Base-by-base conservation (phyloP, 35 echinoderm and acorn worm genomes). In the Eucidaris tribuloides region DNA sequence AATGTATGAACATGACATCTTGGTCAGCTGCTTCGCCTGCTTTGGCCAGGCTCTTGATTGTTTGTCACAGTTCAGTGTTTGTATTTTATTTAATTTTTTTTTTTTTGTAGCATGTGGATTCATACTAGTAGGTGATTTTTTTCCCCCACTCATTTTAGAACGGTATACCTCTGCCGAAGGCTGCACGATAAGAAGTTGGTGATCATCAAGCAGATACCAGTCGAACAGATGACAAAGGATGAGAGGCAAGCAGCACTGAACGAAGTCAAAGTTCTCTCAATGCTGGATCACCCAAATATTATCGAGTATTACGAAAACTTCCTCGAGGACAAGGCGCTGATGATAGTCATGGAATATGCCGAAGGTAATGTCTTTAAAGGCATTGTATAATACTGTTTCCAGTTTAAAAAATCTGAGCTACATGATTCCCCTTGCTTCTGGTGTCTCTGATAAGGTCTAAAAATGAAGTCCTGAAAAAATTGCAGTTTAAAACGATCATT, bases 261-360 rank as follows among this genome's bases (percentile, higher is more conserved):
- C 87, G 96, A 99, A 81, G 90, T 85, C 56, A 99, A 93, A 81
- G 96, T 99, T 1, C 77, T 99, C 15, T 87, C 96, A 0, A 99
- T 99, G 90, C 61, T 99, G n/a, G 90, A 99, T 30, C 96, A 99
- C 78, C 96, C 96, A n/a, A 99, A 99, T 79, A 99, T 99, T 40
- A 99, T 99, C 58, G 90, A 99, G 60, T 99, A 99, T 58, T 99
- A 93, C 84, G 96, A 93, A 54, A 99, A 99, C 83, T 99, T 93
- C 87, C 52, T 99, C 65, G 96, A 99, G 59, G 96, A 93, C 71
- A 99, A 90, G 34, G 96, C 96, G 6, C 72, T 99, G 20, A 99
- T 93, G 86, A 99, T 99, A 24, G 91, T 99, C 58, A 99, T 99
- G 96, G 96, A 99, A 50, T 99, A 99, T 93, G 96, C 96, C 56